Percentiles rank a stretch among this genome's conserved stretches.
Evolutionary conservation across 1,140 invertebrate species (phyloP).

Genomic region (Orussus abietinus): DNA sequence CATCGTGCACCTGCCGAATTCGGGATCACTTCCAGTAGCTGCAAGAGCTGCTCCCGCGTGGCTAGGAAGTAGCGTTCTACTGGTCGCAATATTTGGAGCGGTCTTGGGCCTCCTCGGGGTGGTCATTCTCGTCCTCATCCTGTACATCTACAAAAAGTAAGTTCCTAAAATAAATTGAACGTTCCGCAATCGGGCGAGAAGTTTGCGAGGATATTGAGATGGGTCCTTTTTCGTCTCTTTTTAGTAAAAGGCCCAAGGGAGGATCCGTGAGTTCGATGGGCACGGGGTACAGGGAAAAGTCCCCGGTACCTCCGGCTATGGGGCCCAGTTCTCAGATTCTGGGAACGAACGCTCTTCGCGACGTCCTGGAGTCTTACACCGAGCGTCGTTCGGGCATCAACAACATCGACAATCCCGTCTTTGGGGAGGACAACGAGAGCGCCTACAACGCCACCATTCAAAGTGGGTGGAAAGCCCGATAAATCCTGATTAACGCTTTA

Average conservation of each 20-base stretch:
- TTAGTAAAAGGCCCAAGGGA: conserved; percentile 55
- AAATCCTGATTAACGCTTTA: too few relatives aligned
- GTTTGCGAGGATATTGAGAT: conserved; percentile 1
- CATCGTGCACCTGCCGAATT: conserved; percentile 64
- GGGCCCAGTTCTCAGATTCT: conserved; percentile 46
- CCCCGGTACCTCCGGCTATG: conserved; percentile 42
- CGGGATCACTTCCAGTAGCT: conserved; percentile 46
- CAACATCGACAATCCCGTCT: conserved; percentile 47
- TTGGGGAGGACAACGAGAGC: conserved; percentile 39
- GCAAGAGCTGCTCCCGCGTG: conserved; percentile 51
- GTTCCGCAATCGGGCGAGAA: neutral
- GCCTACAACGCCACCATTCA: conserved; percentile 53
- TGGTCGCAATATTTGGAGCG: conserved; percentile 67
- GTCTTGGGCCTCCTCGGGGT: conserved; percentile 68
- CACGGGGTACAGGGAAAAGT: conserved; percentile 47
- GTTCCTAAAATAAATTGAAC: conserved; percentile 33
- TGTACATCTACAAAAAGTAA: conserved; percentile 76
- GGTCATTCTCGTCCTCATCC: conserved; percentile 68
- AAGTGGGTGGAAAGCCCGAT: too few relatives aligned
- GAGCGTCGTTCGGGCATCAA: conserved; percentile 23
- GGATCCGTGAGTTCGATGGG: conserved; percentile 45
- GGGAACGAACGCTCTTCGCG: conserved; percentile 41
- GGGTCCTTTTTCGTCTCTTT: conserved; percentile 16
- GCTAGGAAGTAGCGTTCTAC: conserved; percentile 55
- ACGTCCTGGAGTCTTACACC: conserved; percentile 29